Percentiles rank a stretch among this genome's conserved stretches.
phyloP scores from a whole-genome alignment of 2,797 vertebrate genomes.

The Oreochromis mossambicus region DNA sequence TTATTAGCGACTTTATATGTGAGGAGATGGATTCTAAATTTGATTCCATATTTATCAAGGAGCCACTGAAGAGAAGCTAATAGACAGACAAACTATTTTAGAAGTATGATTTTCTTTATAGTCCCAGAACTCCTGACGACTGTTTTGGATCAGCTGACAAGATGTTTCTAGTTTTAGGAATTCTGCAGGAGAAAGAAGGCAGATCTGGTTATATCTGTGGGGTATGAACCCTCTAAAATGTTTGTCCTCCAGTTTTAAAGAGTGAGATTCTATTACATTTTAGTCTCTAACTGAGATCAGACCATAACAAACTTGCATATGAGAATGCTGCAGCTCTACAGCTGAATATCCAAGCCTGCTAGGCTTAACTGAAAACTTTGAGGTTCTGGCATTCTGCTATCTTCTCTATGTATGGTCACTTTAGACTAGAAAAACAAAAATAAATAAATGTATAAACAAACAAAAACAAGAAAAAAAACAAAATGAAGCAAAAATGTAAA shows the following conservation, averaged over 20 bases:
- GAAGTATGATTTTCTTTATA: not conserved
- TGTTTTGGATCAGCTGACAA: not conserved
- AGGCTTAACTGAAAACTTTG: not conserved
- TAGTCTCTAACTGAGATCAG: not conserved
- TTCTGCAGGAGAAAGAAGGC: not conserved
- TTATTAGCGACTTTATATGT: not conserved
- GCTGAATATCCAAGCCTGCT: not conserved
- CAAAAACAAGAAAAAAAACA: accelerated
- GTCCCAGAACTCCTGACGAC: not conserved
- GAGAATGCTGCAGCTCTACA: not conserved
- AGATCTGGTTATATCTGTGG: not conserved
- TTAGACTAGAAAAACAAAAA: not conserved
- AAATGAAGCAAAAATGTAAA: not conserved
- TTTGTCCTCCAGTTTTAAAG: not conserved
- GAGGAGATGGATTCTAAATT: not conserved
- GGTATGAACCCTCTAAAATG: not conserved
- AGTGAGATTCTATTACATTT: not conserved
- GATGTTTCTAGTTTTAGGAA: not conserved
- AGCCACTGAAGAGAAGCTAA: not conserved
- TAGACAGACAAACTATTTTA: not conserved
- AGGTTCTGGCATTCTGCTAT: not conserved
- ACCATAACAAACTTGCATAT: not conserved
- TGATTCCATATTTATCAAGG: not conserved
- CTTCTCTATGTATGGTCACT: not conserved
- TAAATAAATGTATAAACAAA: not conserved